phyloP scores from a whole-genome alignment of 2,888 invertebrate genomes.

The Chrysolina americana region DNA sequence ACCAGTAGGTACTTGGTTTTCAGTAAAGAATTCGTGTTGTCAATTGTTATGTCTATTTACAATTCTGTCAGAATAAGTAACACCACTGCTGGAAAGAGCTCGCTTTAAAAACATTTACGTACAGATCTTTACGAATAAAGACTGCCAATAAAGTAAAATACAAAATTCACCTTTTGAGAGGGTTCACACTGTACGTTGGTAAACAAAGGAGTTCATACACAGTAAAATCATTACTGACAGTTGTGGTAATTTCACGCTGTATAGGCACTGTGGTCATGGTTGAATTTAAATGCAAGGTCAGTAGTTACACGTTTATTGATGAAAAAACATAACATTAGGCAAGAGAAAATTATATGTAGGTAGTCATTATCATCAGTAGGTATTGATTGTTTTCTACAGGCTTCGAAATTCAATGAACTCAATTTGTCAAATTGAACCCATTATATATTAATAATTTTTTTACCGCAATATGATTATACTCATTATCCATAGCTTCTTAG shows the following conservation, averaged over 20 bases:
- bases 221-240: not conserved
- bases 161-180: not conserved
- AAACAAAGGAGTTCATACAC: not conserved
- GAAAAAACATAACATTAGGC: not conserved
- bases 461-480: too few species aligned
- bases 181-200: not conserved
- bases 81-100: too few species aligned
- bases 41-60: too few species aligned
- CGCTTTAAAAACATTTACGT: too few species aligned
- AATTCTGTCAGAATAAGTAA: too few species aligned
- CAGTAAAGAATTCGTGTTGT: too few species aligned
- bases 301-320: not conserved
- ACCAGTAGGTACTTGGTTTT: too few species aligned
- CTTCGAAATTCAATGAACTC: not conserved
- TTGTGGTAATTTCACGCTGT: constrained; percentile 25
- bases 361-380: not conserved
- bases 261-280: constrained; percentile 44
- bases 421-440: not conserved
- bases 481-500: too few species aligned
- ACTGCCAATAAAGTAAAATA: too few species aligned
- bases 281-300: constrained; percentile 29
- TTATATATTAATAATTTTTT: not conserved
- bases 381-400: not conserved
- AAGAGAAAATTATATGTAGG: not conserved
- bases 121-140: too few species aligned